Percentiles rank a stretch among this genome's conserved stretches.
Conservation (phyloP, 2,797 vertebrate genomes). For the Myripristis jacobus region DNA sequence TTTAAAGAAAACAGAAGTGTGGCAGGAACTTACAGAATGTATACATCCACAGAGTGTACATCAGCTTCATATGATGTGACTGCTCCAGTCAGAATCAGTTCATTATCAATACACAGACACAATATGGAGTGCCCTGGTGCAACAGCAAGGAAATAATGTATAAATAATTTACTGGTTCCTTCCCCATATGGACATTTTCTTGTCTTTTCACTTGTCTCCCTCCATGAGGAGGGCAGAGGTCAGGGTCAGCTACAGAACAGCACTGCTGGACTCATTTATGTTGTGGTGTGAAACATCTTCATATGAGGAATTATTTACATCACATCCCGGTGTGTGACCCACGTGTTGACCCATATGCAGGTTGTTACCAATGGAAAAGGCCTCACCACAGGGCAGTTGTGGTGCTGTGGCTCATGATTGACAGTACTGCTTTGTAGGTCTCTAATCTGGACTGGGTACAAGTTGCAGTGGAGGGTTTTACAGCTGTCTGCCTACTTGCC, state of each 20-base stretch:
- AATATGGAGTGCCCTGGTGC: not conserved
- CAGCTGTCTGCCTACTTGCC: no score
- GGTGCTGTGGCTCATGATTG: no score
- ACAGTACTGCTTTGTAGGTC: no score
- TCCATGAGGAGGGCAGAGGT: slow-evolving; percentile 23
- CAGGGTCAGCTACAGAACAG: slow-evolving; percentile 15
- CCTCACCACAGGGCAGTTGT: no score
- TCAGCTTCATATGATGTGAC: not conserved
- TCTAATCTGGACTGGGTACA: no score
- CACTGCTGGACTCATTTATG: no score
- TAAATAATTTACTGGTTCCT: slow-evolving; percentile 18
- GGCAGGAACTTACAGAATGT: not conserved
- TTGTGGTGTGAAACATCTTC: no score
- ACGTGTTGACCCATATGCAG: no score
- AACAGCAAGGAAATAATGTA: not conserved
- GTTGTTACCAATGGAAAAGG: no score
- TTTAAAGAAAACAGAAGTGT: slow-evolving; percentile 11
- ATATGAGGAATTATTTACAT: no score
- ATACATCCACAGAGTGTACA: slow-evolving; percentile 5
- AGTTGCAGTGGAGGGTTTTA: no score
- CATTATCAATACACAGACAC: not conserved
- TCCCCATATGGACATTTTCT: not conserved
- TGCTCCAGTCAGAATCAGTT: slow-evolving; percentile 11
- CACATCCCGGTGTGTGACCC: no score
- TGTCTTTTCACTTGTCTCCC: not conserved